Evolutionary conservation across 2,888 invertebrate genomes (phyloP), one percentile per base, ranked within the genome.

Genomic region (Hedya salicella): DNA sequence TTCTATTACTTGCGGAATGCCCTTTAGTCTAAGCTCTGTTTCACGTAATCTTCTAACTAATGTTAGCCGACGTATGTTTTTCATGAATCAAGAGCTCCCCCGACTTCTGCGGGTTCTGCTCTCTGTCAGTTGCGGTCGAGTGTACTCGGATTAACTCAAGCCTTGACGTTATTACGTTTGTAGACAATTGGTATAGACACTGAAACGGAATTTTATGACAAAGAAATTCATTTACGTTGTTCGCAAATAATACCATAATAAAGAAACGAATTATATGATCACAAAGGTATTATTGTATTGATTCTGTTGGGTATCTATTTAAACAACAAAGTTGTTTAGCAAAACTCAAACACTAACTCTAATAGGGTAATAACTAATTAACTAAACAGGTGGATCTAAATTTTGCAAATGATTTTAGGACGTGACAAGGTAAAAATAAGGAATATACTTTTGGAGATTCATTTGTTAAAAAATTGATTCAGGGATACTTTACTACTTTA

Each of bases 51-150:
- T 48, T 21, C 21, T 11, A 57, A 57, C 57, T n/a, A 46, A 57
- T 59, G 59, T 46, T 13, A 36, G 36, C 48, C 48, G 56, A 53
- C 39, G 52, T 53, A 14, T 65, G 59, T 59, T 65, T 39, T 21
- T 32, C 39, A 36, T 25, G 39, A 65, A 60, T 48, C 59, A 44
- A 36, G 52, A 25, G 44, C 13, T n/a, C 36, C 56, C 4, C 50
- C 40, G 14, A 69, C 72, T 63, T 74, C 68, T 69, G 68, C 65
- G 60, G 70, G 74, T 71, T 74, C 83, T 82, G 86, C 78, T 79
- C 79, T 78, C 75, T 82, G 85, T 88, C 88, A 83, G 86, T 83
- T 83, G 85, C 75, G 85, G 85, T 75, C 73, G 78, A 79, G 81
- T 82, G 73, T 73, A 71, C 77, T 73, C 72, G 82, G 86, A 87